These are phyloP conservation scores for Ecliptopera silaceata DNA, from an alignment of 2,888 invertebrate genomes.

Conservation along the genomic window DNA sequence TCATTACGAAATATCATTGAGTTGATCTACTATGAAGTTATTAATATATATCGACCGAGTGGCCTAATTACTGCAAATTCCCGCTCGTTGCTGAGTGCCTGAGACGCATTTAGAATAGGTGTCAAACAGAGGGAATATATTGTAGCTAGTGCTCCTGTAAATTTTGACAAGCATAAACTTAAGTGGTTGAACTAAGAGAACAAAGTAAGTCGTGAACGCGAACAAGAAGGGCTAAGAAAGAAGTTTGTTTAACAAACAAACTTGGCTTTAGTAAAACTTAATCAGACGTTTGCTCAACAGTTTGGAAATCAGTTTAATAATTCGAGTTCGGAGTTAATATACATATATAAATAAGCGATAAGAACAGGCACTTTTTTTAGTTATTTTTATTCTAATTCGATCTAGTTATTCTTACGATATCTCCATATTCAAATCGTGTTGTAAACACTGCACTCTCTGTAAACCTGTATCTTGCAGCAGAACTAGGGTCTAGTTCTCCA, in stretches of 20 bases:
- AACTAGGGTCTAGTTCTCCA: slow-evolving; percentile 6
- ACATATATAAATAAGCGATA: too few relatives aligned
- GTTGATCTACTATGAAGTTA: slow-evolving; percentile 27
- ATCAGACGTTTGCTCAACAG: not conserved
- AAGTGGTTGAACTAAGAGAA: not conserved
- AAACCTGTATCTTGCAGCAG: slow-evolving; percentile 1
- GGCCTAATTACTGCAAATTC: slow-evolving; percentile 51
- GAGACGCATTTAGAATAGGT: slow-evolving; percentile 37
- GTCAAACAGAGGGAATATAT: slow-evolving; percentile 4
- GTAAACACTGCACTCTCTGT: too few relatives aligned
- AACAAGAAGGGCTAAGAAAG: not conserved
- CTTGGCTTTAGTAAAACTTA: too few relatives aligned
- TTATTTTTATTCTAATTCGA: too few relatives aligned
- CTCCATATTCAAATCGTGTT: too few relatives aligned
- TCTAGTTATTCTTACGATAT: too few relatives aligned
- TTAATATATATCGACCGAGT: slow-evolving; percentile 48
- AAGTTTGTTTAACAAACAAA: too few relatives aligned
- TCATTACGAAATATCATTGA: slow-evolving; percentile 16
- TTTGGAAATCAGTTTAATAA: not conserved
- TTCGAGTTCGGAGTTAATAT: too few relatives aligned
- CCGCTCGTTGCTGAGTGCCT: slow-evolving; percentile 37
- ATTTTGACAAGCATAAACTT: not conserved
- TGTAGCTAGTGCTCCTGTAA: not conserved
- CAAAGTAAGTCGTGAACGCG: not conserved
- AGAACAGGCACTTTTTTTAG: too few relatives aligned